Evolutionary conservation across 2,888 invertebrate species (phyloP), one percentile per base, ranked within the genome.

Genomic region (Phania funesta): DNA sequence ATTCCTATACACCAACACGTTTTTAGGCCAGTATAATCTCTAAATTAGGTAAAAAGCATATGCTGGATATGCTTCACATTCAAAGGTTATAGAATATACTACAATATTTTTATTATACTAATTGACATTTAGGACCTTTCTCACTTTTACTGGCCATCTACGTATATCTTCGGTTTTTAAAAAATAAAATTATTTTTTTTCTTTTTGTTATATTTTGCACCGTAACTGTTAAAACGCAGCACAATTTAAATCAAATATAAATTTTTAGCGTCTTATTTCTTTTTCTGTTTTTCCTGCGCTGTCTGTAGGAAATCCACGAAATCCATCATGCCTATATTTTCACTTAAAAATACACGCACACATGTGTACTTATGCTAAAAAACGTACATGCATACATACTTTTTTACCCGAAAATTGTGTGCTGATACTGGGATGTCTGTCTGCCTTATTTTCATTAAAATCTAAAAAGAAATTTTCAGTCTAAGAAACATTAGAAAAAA

Each of bases 261-360:
- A 74, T 29, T 54, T n/a, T 44, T 13, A 52, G 60, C 16, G 32
- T 52, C 13, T 52, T 32, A 9, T 35, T 32, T 20, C 22, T 20
- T 26, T n/a, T 38, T 35, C n/a, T 20, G 6, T 35, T 56, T 62
- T 26, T 54, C 35, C 26, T 64, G n/a, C 46, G 46, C 46, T 11
- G 65, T 50, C 60, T 65, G 13, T 50, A 58, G 58, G 22, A 65
- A 75, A 75, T 58, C 65, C 48, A 58, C 29, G 41, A 75, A 58
- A 58, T 58, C 58, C 48, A 67, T 67, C 48, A 26, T 65, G 56
- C 56, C 64, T 65, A 46, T 29, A 50, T 8, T 38, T 20, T 48
- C 71, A 60, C 38, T 60, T 4, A 38, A 60, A 46, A 48, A 60
- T 18, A 71, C 11, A 38, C 1, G 26, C 8, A 62, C 3, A 62